A percentile compares a stretch with the other conserved stretches of the same genome.
These are phyloP conservation scores for Spea bombifrons DNA, from an alignment of 2,113 vertebrate species.

Conservation along the genomic window DNA sequence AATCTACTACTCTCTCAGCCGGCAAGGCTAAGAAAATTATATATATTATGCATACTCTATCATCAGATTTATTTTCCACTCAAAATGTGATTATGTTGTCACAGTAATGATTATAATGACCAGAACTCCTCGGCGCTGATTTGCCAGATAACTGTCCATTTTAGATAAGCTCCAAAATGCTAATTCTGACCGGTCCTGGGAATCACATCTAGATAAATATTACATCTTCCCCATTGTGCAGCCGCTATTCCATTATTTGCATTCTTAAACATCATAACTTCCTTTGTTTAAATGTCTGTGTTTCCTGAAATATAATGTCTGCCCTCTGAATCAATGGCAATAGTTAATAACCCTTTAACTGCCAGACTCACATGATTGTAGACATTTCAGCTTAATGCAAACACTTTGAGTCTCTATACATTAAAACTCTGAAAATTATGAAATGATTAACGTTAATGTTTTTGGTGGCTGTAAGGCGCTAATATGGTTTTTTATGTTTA, in stretches of 20 bases:
- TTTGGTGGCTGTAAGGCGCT: too few relatives aligned
- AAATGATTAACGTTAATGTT: too few relatives aligned
- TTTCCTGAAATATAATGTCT: slow-evolving; percentile 20
- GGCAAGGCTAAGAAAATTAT: background rate
- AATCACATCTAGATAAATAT: slow-evolving; percentile 4
- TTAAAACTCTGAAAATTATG: too few relatives aligned
- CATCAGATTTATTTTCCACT: background rate
- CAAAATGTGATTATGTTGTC: background rate
- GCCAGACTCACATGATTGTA: background rate
- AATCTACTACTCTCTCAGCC: too few relatives aligned
- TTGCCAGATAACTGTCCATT: background rate
- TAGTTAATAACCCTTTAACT: background rate
- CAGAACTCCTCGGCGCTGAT: background rate
- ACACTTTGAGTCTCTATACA: too few relatives aligned
- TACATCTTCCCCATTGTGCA: slow-evolving; percentile 16
- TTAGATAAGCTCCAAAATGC: background rate
- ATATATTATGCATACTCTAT: background rate
- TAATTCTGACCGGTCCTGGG: background rate
- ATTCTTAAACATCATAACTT: slow-evolving; percentile 30
- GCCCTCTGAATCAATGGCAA: background rate
- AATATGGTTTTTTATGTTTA: too few relatives aligned
- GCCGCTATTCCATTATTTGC: background rate
- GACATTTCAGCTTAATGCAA: too few relatives aligned
- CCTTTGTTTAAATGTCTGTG: slow-evolving; percentile 14
- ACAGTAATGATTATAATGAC: background rate